Conservation (phyloP, 2,113 vertebrate species). For the Nerophis lumbriciformis region DNA sequence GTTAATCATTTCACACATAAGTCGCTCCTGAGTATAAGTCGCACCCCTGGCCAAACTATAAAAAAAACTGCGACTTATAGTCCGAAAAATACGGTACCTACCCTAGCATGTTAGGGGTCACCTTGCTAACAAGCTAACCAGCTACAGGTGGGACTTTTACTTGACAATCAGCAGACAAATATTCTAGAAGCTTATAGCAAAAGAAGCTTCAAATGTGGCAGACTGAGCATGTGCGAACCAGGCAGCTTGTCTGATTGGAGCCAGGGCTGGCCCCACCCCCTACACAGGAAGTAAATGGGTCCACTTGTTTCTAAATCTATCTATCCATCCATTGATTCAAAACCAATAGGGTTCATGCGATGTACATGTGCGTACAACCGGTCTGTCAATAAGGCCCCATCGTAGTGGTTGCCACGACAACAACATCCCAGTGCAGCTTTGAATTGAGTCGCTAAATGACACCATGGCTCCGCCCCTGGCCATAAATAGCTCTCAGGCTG, state of each 20-base stretch:
- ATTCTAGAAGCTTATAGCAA: background rate
- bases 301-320: too few species aligned
- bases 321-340: background rate
- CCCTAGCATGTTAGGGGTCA: background rate
- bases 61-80: too few species aligned
- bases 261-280: too few species aligned
- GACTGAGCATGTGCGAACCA: too few species aligned
- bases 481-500: constrained; percentile 29
- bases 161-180: background rate
- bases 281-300: too few species aligned
- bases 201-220: background rate
- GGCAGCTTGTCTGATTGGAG: too few species aligned
- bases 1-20: too few species aligned
- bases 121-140: background rate
- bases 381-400: background rate
- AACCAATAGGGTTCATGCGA: background rate
- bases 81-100: too few species aligned
- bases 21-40: too few species aligned
- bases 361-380: background rate
- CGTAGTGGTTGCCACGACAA: background rate
- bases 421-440: background rate
- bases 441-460: constrained; percentile 13
- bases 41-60: too few species aligned
- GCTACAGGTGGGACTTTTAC: background rate
- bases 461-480: constrained; percentile 11